Conservation (phyloP, 2,113 vertebrate genomes). For the Prietella phreatophila region DNA sequence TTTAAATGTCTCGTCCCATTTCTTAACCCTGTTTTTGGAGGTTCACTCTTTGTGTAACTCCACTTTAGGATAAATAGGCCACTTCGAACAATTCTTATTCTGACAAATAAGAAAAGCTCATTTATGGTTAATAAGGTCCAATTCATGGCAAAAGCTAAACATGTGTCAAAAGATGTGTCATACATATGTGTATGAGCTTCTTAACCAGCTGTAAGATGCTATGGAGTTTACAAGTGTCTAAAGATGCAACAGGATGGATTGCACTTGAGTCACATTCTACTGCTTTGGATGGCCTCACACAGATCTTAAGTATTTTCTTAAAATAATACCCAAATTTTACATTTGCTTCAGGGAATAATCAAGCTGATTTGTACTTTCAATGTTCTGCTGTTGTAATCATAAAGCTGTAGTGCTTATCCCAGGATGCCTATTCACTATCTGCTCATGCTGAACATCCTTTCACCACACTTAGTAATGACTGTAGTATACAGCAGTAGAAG, state of each 20-base stretch:
- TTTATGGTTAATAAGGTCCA: not conserved
- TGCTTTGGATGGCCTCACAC: not conserved
- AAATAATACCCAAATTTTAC: not conserved
- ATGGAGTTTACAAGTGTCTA: not conserved
- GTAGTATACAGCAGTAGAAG: not conserved
- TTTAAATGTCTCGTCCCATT: constrained; percentile 21
- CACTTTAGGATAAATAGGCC: not conserved
- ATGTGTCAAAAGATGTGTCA: not conserved
- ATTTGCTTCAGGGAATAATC: not conserved
- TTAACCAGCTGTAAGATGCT: not conserved
- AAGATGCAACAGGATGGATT: not conserved
- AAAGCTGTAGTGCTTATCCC: not conserved
- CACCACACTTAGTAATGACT: not conserved
- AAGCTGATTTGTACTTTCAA: not conserved
- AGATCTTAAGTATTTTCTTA: not conserved
- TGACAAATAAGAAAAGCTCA: not conserved
- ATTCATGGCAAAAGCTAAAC: not conserved
- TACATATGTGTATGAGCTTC: not conserved
- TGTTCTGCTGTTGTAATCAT: not conserved
- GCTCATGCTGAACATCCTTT: not conserved
- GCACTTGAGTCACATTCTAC: not conserved
- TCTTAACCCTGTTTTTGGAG: constrained; percentile 7
- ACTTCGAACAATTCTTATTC: not conserved
- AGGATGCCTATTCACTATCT: not conserved
- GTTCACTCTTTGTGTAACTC: not conserved